phyloP scores from a whole-genome alignment of 2,888 invertebrate genomes.

The Tanypteryx hageni region DNA sequence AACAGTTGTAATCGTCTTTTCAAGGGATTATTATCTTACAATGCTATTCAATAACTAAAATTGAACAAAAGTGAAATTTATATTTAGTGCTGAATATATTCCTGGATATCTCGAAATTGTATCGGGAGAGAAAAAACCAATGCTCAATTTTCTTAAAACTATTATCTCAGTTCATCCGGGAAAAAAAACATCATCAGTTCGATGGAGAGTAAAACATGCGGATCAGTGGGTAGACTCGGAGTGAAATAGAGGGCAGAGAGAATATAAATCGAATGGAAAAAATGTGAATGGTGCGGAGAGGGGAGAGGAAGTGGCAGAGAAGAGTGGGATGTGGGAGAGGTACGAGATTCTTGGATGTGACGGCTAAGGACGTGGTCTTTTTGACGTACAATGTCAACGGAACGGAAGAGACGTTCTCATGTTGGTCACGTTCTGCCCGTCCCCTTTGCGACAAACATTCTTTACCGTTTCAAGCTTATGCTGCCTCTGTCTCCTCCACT shows the following conservation, averaged over 20 bases:
- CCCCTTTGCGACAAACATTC: conserved; percentile 41
- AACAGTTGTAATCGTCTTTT: no score
- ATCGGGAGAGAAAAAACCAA: no score
- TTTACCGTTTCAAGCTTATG: conserved; percentile 31
- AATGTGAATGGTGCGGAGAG: background rate
- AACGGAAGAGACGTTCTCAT: conserved; percentile 16
- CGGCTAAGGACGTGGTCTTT: background rate
- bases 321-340: background rate
- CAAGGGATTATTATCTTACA: no score
- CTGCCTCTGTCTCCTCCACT: background rate
- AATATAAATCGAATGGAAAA: background rate
- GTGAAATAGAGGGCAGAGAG: background rate
- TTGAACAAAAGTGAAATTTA: no score
- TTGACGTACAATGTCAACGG: background rate
- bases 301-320: background rate
- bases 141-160: no score
- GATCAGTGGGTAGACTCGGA: background rate
- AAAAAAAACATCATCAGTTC: no score
- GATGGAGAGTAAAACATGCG: background rate
- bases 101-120: no score
- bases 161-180: no score
- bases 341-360: background rate
- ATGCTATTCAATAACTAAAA: no score
- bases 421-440: conserved; percentile 36
- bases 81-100: no score